phyloP scores from a whole-genome alignment of 2,113 vertebrate species.

The Macrotis lagotis region DNA sequence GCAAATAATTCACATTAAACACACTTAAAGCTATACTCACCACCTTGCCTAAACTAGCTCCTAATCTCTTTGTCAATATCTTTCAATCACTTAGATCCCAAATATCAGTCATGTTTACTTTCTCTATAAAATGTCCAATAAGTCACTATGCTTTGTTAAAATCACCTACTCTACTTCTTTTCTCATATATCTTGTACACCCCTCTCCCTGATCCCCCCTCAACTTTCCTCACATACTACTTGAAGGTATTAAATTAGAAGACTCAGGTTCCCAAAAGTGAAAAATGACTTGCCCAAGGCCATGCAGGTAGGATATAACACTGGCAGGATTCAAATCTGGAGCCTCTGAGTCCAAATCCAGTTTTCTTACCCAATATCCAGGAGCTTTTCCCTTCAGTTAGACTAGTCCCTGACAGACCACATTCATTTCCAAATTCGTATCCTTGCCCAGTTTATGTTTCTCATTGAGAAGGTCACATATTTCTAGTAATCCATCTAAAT shows the following conservation, averaged over 20 bases:
- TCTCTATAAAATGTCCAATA: background rate
- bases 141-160: background rate
- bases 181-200: background rate
- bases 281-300: background rate
- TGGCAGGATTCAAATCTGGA: too few species aligned
- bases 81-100: background rate
- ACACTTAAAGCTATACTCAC: background rate
- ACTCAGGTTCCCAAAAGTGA: background rate
- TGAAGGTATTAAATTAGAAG: too few species aligned
- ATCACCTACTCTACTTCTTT: background rate
- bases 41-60: background rate
- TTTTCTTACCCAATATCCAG: background rate
- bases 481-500: background rate
- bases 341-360: too few species aligned
- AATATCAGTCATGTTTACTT: background rate
- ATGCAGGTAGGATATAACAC: background rate
- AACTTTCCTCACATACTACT: background rate
- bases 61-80: background rate
- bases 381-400: background rate
- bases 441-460: background rate
- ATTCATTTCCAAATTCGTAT: background rate
- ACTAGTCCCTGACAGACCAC: background rate
- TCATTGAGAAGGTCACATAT: background rate
- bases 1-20: background rate
- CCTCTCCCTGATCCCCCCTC: background rate